Percentiles rank a stretch among this genome's conserved stretches.
Conservation (phyloP, 1,140 invertebrate genomes). For the Achatina immaculata region DNA sequence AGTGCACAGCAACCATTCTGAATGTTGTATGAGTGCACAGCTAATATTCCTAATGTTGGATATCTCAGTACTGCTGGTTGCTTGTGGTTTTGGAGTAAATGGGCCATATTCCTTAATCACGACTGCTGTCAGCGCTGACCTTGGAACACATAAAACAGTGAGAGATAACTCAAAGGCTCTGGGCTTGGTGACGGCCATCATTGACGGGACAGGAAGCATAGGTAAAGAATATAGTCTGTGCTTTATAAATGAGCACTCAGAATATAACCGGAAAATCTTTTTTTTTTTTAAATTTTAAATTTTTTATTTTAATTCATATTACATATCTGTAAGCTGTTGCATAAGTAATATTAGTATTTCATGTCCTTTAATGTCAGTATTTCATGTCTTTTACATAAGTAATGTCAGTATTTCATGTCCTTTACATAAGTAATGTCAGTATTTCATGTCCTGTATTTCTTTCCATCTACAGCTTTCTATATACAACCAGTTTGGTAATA, state of each 20-base stretch:
- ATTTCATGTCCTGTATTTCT: too few relatives aligned
- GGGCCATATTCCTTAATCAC: conserved; percentile 96
- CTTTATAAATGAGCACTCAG: too few relatives aligned
- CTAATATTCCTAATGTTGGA: conserved; percentile 12
- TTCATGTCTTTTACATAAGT: too few relatives aligned
- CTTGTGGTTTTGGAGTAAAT: conserved; percentile 89
- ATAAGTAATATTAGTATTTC: too few relatives aligned
- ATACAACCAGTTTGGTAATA: conserved; percentile 21
- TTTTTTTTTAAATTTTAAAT: too few relatives aligned
- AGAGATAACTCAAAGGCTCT: conserved; percentile 89
- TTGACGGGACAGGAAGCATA: conserved; percentile 95
- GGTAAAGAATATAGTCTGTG: too few relatives aligned
- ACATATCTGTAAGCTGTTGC: not conserved
- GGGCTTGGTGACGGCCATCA: conserved; percentile 95
- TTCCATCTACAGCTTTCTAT: conserved; percentile 23
- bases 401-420: too few relatives aligned
- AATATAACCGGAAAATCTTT: too few relatives aligned
- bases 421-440: too few relatives aligned
- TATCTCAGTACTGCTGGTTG: conserved; percentile 77
- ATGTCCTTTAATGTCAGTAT: too few relatives aligned
- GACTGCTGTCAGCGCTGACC: conserved; percentile 93
- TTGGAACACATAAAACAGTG: conserved; percentile 89
- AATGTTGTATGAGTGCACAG: not conserved
- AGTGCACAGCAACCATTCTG: too few relatives aligned
- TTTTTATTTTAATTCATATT: too few relatives aligned